A percentile compares a stretch with the other conserved stretches of the same genome.
Conservation (phyloP, 2,888 invertebrate species). For the Hemistola chrysoprasaria region DNA sequence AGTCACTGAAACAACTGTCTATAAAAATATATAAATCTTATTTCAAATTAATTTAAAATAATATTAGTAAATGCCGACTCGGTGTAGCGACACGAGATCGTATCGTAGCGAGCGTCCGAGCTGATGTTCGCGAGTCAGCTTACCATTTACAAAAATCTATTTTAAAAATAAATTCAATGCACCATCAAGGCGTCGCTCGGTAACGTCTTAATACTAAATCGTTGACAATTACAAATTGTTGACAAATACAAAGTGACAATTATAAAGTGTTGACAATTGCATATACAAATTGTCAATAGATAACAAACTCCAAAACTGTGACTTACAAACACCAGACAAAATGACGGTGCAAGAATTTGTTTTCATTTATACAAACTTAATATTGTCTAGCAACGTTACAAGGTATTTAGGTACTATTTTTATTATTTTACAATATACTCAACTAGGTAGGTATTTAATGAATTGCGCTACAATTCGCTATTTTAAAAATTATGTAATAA, state of each 20-base stretch:
- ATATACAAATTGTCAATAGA: too few species aligned
- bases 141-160: conserved; percentile 28
- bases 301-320: conserved; percentile 24
- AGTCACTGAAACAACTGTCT: conserved; percentile 67
- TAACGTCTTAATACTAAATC: conserved; percentile 18
- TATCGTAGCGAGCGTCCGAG: conserved; percentile 12
- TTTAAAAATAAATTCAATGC: conserved; percentile 32
- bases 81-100: conserved; percentile 17
- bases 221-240: too few species aligned
- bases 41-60: conserved; percentile 65
- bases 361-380: conserved; percentile 53
- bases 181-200: conserved; percentile 28
- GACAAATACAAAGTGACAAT: too few species aligned
- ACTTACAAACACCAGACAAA: conserved; percentile 40
- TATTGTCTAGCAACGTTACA: conserved; percentile 76
- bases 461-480: conserved; percentile 78
- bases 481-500: conserved; percentile 48
- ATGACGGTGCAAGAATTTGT: conserved; percentile 66
- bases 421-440: conserved; percentile 61
- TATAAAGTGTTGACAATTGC: too few species aligned
- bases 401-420: conserved; percentile 67
- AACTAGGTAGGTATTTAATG: conserved; percentile 64
- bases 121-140: conserved; percentile 22
- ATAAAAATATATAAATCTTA: conserved; percentile 77
- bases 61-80: conserved; percentile 53